These are phyloP conservation scores for Maniola hyperantus DNA, from an alignment of 2,888 invertebrate species.

Conservation along the genomic window DNA sequence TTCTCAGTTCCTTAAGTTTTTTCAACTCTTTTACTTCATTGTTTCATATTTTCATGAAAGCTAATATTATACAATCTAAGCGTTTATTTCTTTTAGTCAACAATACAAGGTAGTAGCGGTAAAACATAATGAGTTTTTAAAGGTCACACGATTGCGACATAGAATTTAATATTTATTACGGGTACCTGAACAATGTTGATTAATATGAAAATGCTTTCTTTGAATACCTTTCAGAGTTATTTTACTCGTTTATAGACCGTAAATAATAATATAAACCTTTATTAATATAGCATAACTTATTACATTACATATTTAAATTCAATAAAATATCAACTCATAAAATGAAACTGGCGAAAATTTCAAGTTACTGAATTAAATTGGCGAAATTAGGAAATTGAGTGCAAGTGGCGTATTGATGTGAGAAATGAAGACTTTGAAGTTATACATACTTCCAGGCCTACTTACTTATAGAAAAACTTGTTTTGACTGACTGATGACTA, in stretches of 20 bases:
- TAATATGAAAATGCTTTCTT: background rate
- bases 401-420: too few species aligned
- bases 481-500: too few species aligned
- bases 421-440: too few species aligned
- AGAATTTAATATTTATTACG: conserved; percentile 15
- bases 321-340: too few species aligned
- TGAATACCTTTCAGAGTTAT: conserved; percentile 1
- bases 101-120: conserved; percentile 23
- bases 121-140: conserved; percentile 28
- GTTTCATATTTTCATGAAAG: conserved; percentile 26
- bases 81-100: conserved; percentile 25
- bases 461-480: too few species aligned
- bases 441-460: too few species aligned
- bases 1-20: conserved; percentile 16
- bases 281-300: background rate
- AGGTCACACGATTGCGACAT: conserved; percentile 11
- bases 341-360: too few species aligned
- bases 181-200: conserved; percentile 14
- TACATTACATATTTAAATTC: too few species aligned
- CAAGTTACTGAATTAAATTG: too few species aligned
- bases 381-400: too few species aligned
- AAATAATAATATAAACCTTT: background rate
- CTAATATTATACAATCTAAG: conserved; percentile 21
- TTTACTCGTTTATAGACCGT: conserved; percentile 1
- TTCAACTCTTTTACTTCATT: conserved; percentile 6